Base-by-base conservation (phyloP, 2,113 vertebrate genomes). In the Petaurus breviceps region DNA sequence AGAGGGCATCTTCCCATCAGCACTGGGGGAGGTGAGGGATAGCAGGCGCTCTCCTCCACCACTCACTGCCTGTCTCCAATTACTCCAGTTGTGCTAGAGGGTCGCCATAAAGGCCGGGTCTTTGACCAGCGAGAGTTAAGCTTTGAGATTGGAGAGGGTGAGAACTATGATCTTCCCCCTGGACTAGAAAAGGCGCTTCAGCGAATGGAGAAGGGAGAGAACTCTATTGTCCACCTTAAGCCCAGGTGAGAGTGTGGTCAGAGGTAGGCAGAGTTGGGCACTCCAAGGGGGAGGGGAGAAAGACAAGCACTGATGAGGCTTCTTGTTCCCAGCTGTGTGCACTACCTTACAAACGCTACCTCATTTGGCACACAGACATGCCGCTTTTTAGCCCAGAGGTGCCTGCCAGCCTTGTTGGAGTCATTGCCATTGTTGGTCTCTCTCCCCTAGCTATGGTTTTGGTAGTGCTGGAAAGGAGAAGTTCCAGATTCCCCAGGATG, bases 131-230 rank as follows among this genome's bases (percentile, higher is more conserved):
- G 99, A 93, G 99, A 99, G n/a, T 57, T 99, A 94, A 99, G 97
- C 96, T 99, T 99, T 98, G 99, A 99, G 97, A 97, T 99, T 0
- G 99, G 99, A 11, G 99, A 99, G 95, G 99, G 99, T 25, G 99
- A 99, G 28, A 99, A 96, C 97, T 98, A 99, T 0, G 98, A 99
- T 94, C 98, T 99, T 91, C 99, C 99, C 43, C 94, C 96, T 25
- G 99, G 99, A 25, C 98, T 99, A 97, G 99, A 99, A 98, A 99
- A 99, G 96, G 99, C 99, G 14, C 98, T 99, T 93, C 99, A 99
- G 94, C 99, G 99, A 96, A 99, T 99, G 99, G 99, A 99, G 97
- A 99, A 99, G 95, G 99, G 98, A 0, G 99, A 99, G 97, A 99
- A 99, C 96, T 99, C 99, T 0, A 94, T 99, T 43, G 99, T 99